A percentile compares a stretch with the other conserved stretches of the same genome.
These are phyloP conservation scores for Polyploca ridens DNA, from an alignment of 2,888 invertebrate species.

Conservation along the genomic window DNA sequence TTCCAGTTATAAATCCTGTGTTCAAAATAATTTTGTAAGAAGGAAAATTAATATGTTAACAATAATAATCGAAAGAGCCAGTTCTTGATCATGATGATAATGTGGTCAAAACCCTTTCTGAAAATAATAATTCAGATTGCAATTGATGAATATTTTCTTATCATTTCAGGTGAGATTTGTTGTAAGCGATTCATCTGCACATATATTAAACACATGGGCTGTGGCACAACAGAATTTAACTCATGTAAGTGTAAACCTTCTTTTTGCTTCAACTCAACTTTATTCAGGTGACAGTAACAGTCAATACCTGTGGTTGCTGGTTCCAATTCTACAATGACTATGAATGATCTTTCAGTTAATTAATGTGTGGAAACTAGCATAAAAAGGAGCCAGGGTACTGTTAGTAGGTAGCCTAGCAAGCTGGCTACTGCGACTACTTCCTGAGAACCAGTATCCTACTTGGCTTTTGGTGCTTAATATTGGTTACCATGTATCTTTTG, in stretches of 20 bases:
- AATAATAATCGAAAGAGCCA: too few species aligned
- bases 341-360: background rate
- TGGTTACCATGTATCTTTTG: too few species aligned
- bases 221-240: conserved; percentile 92
- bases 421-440: background rate
- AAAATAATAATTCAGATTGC: too few species aligned
- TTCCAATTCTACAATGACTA: background rate
- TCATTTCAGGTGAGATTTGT: conserved; percentile 90
- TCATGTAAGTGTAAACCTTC: conserved; percentile 86
- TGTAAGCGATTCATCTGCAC: conserved; percentile 93
- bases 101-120: too few species aligned
- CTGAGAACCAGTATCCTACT: too few species aligned
- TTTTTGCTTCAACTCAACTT: background rate
- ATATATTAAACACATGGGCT: conserved; percentile 94
- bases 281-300: too few species aligned
- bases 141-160: background rate
- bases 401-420: too few species aligned
- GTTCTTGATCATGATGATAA: too few species aligned
- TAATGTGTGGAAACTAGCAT: background rate
- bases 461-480: too few species aligned
- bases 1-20: too few species aligned
- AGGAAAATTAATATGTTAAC: too few species aligned
- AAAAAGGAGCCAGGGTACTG: background rate
- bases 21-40: too few species aligned
- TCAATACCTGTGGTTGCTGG: background rate